Evolutionary conservation across 2,797 vertebrate genomes (phyloP).

Genomic region (Catharus ustulatus): DNA sequence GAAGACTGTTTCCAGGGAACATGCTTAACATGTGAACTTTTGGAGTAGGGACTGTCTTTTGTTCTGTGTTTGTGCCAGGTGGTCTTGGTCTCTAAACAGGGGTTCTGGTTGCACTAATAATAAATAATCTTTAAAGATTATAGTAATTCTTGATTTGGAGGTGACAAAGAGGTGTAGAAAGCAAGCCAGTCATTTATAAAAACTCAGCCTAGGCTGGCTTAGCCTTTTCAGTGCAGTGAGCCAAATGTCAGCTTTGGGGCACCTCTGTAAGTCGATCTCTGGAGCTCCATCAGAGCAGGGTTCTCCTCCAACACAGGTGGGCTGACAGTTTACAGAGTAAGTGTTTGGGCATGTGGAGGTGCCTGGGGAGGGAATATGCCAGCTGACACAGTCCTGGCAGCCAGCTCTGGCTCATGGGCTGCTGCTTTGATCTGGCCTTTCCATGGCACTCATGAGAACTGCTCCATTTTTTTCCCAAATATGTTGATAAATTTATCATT

Average conservation of each 20-base stretch:
- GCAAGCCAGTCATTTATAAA: not conserved
- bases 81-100: conserved; percentile 15
- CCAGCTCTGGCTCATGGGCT: conserved; percentile 7
- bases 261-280: not conserved
- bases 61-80: conserved; percentile 11
- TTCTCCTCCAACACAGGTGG: conserved; percentile 36
- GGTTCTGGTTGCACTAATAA: conserved; percentile 14
- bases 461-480: conserved; percentile 11
- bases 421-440: conserved; percentile 54
- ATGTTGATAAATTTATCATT: conserved; percentile 49
- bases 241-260: conserved; percentile 2
- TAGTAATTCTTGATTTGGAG: conserved; percentile 12
- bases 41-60: not conserved
- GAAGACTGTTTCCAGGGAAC: not conserved
- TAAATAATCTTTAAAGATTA: conserved; percentile 36
- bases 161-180: conserved; percentile 47
- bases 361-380: conserved; percentile 8
- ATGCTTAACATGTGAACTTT: not conserved
- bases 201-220: not conserved
- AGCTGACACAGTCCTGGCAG: conserved; percentile 36
- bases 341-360: conserved; percentile 45
- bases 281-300: not conserved
- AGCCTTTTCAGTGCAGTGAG: not conserved
- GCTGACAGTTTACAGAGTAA: conserved; percentile 39
- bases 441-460: not conserved